Evolutionary conservation across 2,888 invertebrate genomes (phyloP).

Genomic region (Venusia cambrica): DNA sequence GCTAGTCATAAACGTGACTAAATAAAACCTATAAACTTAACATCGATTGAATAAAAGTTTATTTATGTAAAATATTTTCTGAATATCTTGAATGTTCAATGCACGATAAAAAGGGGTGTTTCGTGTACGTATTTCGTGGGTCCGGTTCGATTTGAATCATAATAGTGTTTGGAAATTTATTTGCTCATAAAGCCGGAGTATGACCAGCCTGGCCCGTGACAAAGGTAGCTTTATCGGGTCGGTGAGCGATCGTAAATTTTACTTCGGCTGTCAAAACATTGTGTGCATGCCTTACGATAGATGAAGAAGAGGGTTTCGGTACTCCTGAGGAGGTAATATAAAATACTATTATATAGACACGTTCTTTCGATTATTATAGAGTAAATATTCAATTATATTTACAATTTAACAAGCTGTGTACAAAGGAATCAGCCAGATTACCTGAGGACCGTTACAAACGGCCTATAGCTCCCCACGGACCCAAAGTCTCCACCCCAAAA

Average conservation of each 20-base stretch:
- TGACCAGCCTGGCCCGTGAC: slow-evolving; percentile 68
- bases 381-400: slow-evolving; percentile 3
- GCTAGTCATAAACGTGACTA: slow-evolving; percentile 55
- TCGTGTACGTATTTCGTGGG: slow-evolving; percentile 70
- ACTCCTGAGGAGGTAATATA: slow-evolving; percentile 15
- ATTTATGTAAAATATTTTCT: slow-evolving; percentile 66
- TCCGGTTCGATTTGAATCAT: slow-evolving; percentile 75
- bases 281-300: slow-evolving; percentile 40
- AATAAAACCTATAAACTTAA: slow-evolving; percentile 47
- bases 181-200: slow-evolving; percentile 73
- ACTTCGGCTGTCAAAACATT: slow-evolving; percentile 72
- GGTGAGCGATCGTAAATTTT: slow-evolving; percentile 73
- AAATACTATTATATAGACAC: slow-evolving; percentile 23
- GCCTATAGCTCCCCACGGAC: no score
- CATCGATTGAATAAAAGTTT: slow-evolving; percentile 38
- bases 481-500: no score
- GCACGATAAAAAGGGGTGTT: slow-evolving; percentile 64
- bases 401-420: no score
- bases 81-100: slow-evolving; percentile 54
- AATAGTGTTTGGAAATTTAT: slow-evolving; percentile 80
- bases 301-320: slow-evolving; percentile 32
- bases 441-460: no score
- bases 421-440: no score
- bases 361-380: slow-evolving; percentile 1
- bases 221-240: slow-evolving; percentile 72